These are phyloP conservation scores for Lathronympha strigana DNA, from an alignment of 2,888 invertebrate species.

Conservation along the genomic window DNA sequence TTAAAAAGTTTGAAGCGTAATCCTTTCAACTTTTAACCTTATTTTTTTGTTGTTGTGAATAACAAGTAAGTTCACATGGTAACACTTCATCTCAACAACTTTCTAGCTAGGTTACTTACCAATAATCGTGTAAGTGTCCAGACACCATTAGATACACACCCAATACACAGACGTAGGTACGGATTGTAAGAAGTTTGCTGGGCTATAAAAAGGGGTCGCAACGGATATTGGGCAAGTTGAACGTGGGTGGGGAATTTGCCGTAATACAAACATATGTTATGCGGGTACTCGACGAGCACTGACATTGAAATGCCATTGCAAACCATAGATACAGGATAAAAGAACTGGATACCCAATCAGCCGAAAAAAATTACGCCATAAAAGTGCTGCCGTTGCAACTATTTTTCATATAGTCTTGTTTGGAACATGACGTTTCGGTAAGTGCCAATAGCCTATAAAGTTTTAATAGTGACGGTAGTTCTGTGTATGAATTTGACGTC, in stretches of 20 bases:
- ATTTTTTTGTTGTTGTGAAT: no score
- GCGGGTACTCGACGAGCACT: neutral
- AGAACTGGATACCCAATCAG: no score
- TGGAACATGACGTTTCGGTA: no score
- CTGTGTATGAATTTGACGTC: no score
- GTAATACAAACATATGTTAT: neutral
- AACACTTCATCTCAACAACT: neutral
- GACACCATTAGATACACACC: conserved; percentile 16
- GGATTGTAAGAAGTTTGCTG: conserved; percentile 18
- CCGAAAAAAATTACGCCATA: no score
- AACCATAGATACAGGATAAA: neutral
- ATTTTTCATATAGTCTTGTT: no score
- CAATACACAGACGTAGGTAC: conserved; percentile 3
- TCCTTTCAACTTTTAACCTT: no score
- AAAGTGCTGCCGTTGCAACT: no score
- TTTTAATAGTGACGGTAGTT: no score
- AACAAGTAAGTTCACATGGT: neutral
- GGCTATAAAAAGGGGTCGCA: conserved; percentile 13
- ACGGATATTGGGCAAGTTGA: conserved; percentile 14
- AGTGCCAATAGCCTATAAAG: no score
- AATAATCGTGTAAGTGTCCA: conserved; percentile 6
- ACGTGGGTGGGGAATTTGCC: neutral
- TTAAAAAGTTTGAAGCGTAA: no score
- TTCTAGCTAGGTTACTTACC: neutral
- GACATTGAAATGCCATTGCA: neutral